Percentiles rank a stretch among this genome's conserved stretches.
Conservation (phyloP, 30 jellyfish, hydroid and myxozoan species). For the Aurelia aurita region DNA sequence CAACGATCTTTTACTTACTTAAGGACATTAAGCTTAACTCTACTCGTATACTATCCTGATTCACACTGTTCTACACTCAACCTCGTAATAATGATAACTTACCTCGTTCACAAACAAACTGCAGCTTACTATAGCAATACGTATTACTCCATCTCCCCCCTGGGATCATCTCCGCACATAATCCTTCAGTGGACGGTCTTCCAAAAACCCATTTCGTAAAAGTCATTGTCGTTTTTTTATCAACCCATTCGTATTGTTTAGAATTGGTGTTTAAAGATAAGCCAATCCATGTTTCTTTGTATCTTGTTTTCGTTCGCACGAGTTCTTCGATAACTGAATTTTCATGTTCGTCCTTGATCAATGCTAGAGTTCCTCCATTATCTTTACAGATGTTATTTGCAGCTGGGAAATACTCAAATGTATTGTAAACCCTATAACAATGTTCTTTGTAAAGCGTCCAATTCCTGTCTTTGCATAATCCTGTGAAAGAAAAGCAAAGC, state of each 20-base stretch:
- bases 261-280: not conserved
- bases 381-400: constrained; percentile 55
- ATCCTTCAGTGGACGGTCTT: constrained; percentile 41
- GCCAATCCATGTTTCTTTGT: constrained; percentile 83
- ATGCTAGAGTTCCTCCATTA: constrained; percentile 43
- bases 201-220: constrained; percentile 62
- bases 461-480: constrained; percentile 32
- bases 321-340: constrained; percentile 24
- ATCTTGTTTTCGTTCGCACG: constrained; percentile 39
- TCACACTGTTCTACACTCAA: too few relatives aligned
- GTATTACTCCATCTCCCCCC: constrained; percentile 74
- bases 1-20: too few relatives aligned
- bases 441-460: constrained; percentile 50
- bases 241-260: constrained; percentile 49
- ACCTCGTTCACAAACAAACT: constrained; percentile 77
- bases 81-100: not conserved
- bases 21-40: too few relatives aligned
- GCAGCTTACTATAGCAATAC: constrained; percentile 52
- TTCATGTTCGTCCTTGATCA: constrained; percentile 35
- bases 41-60: too few relatives aligned
- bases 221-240: constrained; percentile 9
- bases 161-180: constrained; percentile 62
- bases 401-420: constrained; percentile 65
- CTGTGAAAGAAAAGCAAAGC: not conserved
- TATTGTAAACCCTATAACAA: constrained; percentile 59